phyloP scores from a whole-genome alignment of 30 jellyfish, hydroid and myxozoan species.

The Hydractinia symbiolongicarpus region DNA sequence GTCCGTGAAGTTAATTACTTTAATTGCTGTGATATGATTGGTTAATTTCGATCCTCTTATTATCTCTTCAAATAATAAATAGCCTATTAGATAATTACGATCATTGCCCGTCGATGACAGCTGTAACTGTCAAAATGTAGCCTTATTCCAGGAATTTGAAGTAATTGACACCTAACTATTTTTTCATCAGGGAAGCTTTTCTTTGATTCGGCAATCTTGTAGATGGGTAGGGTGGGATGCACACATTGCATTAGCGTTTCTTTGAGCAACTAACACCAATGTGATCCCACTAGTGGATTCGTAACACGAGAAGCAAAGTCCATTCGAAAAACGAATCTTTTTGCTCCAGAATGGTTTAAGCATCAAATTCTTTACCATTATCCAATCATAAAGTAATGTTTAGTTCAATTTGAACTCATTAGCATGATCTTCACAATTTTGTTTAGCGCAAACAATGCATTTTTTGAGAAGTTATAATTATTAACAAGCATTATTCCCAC shows the following conservation, averaged over 20 bases:
- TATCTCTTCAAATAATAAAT: background rate
- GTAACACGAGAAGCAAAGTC: conserved; percentile 7
- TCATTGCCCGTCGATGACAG: no score
- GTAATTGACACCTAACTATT: background rate
- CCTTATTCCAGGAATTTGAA: background rate
- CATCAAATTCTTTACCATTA: background rate
- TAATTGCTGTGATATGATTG: no score
- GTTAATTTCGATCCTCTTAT: background rate
- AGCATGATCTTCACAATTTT: background rate
- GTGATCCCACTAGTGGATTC: no score
- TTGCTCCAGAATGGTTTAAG: no score
- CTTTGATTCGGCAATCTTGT: background rate
- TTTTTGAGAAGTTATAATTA: background rate
- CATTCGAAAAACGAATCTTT: background rate
- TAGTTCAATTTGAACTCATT: background rate
- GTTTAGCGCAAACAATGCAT: background rate
- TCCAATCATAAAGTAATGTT: background rate
- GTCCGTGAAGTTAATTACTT: no score
- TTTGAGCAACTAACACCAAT: no score
- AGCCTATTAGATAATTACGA: background rate
- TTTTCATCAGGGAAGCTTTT: background rate
- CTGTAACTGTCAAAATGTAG: no score
- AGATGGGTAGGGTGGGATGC: conserved; percentile 8
- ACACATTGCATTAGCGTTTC: no score
- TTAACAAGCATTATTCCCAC: background rate